These are phyloP conservation scores for Origma solitaria DNA, from an alignment of 2,113 vertebrate genomes.

Conservation along the genomic window DNA sequence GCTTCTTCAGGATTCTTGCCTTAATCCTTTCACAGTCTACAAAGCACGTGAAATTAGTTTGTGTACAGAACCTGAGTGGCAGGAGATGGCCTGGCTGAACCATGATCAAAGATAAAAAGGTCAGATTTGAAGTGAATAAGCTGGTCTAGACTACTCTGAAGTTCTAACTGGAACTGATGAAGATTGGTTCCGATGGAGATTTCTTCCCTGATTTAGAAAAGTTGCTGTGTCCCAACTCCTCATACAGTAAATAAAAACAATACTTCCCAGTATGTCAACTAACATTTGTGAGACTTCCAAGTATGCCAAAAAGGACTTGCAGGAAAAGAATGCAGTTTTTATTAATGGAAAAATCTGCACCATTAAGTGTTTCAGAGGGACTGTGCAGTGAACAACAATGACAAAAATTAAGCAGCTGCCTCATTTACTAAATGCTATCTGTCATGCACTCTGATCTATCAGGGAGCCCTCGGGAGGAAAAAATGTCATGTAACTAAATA, in stretches of 20 bases:
- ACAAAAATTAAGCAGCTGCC: conserved; percentile 59
- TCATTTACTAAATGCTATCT: conserved; percentile 14
- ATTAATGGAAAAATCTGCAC: conserved; percentile 6
- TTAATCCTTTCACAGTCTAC: neutral
- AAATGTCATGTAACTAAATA: conserved; percentile 50
- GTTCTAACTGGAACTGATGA: neutral
- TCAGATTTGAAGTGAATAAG: neutral
- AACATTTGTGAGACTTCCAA: neutral
- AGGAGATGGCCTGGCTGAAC: neutral
- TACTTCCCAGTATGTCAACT: neutral
- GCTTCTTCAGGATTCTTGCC: neutral
- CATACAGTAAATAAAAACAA: neutral
- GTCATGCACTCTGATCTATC: neutral
- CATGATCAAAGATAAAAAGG: neutral
- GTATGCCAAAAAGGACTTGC: neutral
- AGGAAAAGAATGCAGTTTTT: neutral
- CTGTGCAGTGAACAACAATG: conserved; percentile 3
- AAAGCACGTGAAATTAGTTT: neutral
- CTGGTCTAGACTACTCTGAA: neutral
- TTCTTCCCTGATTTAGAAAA: neutral
- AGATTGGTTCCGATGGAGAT: neutral
- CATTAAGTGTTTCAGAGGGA: neutral
- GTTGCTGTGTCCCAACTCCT: neutral
- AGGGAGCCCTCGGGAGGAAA: neutral
- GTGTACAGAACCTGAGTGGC: neutral